Evolutionary conservation across 2,113 vertebrate species (phyloP), one percentile per base, ranked within the genome.

Genomic region (Alces alces): DNA sequence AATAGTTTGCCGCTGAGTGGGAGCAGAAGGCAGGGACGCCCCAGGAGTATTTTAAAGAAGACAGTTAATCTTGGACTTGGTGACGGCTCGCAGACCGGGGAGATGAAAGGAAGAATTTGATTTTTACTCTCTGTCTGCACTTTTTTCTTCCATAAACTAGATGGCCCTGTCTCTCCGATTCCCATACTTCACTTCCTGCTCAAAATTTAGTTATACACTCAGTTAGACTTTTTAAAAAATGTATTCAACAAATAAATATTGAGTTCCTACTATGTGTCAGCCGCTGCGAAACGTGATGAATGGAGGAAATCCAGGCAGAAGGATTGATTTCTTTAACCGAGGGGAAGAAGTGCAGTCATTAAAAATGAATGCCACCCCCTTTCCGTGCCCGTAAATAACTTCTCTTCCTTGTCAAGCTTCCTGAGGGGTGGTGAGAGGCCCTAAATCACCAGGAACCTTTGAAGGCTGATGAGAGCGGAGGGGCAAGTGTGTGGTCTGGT

Each of bases 211-310:
- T 66, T 60, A 47, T 79, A 36, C 7, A 15, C 21, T 70, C 82
- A 79, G 85, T n/a, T 86, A 64, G 54, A 36, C 36, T 79, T 91
- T 91, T 91, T 91, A 45, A 45, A 91, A 96, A 85, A 60, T 86
- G 54, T 61, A 94, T 82, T 73, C 58, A 52, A 0, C 78, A 93
- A 95, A 47, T 89, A 91, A 86, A 91, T 87, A 83, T 0, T 14
- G 66, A 93, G 55, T 82, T 95, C 70, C 96, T 97, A 89, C 90
- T 92, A 45, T 93, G 86, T 95, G 70, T 95, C 92, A 61, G 50
- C 61, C 14, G 7, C 57, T 66, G 12, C n/a, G 79, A 84, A 36
- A 50, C 58, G 0, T 70, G 86, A 89, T 78, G n/a, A 79, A 95
- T 96, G 60, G 66, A 28, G 11, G 93, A 60, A 83, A 92, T 92